These are phyloP conservation scores for Hoplodrina blanda DNA, from an alignment of 2,888 invertebrate species.

Conservation along the genomic window DNA sequence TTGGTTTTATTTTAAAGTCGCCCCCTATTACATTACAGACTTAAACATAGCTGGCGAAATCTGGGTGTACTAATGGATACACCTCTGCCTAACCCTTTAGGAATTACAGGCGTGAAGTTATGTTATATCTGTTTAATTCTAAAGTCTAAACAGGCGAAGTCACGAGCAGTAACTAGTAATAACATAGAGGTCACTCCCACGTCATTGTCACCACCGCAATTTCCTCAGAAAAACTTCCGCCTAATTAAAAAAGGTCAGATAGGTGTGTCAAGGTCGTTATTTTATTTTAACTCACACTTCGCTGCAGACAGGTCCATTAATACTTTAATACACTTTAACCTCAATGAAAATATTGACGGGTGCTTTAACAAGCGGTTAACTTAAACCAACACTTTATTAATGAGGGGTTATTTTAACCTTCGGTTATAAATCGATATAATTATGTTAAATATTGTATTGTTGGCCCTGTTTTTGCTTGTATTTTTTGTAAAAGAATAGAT, in stretches of 20 bases:
- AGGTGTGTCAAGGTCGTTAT: slow-evolving; percentile 21
- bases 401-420: not conserved
- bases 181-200: slow-evolving; percentile 11
- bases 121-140: too few species aligned
- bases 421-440: not conserved
- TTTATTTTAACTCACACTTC: slow-evolving; percentile 19
- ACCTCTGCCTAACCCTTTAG: too few species aligned
- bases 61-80: too few species aligned
- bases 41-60: too few species aligned
- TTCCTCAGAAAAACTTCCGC: slow-evolving; percentile 20
- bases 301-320: slow-evolving; percentile 19
- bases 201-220: not conserved
- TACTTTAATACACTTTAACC: not conserved
- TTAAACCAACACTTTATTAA: slow-evolving; percentile 23
- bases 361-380: not conserved
- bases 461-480: too few species aligned
- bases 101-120: too few species aligned
- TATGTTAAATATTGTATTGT: too few species aligned
- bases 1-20: too few species aligned
- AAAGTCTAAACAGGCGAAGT: too few species aligned
- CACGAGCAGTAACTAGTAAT: too few species aligned
- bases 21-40: too few species aligned
- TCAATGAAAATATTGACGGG: slow-evolving; percentile 15
- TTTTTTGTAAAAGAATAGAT: too few species aligned
- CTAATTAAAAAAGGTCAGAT: slow-evolving; percentile 35